Percentiles rank a stretch among this genome's conserved stretches.
Evolutionary conservation across 2,888 invertebrate genomes (phyloP).

Genomic region (Chironomus riparius): DNA sequence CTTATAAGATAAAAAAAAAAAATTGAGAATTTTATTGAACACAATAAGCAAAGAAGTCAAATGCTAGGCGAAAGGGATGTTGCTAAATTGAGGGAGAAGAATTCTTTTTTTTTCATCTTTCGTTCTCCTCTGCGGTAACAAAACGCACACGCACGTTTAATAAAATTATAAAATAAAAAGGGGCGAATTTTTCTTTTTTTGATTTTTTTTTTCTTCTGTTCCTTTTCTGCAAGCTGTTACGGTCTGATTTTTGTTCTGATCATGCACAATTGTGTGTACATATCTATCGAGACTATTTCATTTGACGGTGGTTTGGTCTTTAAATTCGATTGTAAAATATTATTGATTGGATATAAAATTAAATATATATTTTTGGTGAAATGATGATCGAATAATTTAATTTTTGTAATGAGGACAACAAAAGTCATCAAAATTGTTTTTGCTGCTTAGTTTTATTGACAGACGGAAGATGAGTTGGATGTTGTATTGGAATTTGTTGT

Average conservation of each 20-base stretch:
- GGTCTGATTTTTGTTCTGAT: constrained; percentile 14
- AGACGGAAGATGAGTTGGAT: too few relatives aligned
- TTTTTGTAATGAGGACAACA: not conserved
- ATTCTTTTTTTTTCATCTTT: not conserved
- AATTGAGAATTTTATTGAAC: not conserved
- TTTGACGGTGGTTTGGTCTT: too few relatives aligned
- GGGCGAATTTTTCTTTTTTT: constrained; percentile 12
- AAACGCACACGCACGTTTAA: constrained; percentile 25
- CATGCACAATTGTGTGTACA: not conserved
- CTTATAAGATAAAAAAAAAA: not conserved
- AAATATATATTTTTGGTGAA: not conserved
- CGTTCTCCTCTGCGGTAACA: not conserved
- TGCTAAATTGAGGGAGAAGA: constrained; percentile 4
- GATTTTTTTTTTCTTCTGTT: not conserved
- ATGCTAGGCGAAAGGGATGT: not conserved
- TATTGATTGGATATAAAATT: not conserved
- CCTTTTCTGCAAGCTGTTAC: constrained; percentile 18
- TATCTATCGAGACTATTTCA: too few relatives aligned
- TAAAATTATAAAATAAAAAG: constrained; percentile 26
- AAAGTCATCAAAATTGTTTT: not conserved
- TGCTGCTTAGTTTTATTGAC: too few relatives aligned
- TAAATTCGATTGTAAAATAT: not conserved
- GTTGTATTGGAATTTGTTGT: not conserved
- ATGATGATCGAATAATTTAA: not conserved
- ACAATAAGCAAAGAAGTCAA: not conserved